Conservation (phyloP, 2,797 vertebrate species). For the Rhodeus uyekii region DNA sequence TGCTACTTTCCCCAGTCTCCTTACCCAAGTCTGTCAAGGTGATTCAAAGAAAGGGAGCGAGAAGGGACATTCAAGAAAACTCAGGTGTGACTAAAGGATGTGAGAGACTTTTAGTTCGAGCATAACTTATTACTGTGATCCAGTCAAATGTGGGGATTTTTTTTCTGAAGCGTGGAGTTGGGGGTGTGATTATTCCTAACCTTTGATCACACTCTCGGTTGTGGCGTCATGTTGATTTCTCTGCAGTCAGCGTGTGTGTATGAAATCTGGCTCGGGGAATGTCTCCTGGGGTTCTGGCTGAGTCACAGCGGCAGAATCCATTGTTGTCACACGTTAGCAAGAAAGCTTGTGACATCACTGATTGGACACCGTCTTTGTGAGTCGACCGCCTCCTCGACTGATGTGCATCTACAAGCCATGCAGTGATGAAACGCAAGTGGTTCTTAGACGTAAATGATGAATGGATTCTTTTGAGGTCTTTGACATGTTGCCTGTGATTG, state of each 20-base stretch:
- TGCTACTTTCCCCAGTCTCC: slow-evolving; percentile 52
- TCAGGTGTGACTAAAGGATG: slow-evolving; percentile 33
- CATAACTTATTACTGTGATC: slow-evolving; percentile 21
- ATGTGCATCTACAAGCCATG: background rate
- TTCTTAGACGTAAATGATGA: background rate
- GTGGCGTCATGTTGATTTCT: slow-evolving; percentile 29
- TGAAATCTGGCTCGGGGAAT: background rate
- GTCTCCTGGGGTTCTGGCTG: slow-evolving; percentile 33
- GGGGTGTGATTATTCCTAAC: slow-evolving; percentile 27
- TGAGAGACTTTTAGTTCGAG: background rate
- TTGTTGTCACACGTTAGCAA: slow-evolving; percentile 33
- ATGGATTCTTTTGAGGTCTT: background rate
- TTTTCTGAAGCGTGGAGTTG: background rate
- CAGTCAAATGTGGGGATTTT: background rate
- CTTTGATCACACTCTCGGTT: slow-evolving; percentile 25
- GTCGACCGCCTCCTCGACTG: background rate
- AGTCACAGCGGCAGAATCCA: slow-evolving; percentile 38
- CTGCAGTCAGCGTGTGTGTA: background rate
- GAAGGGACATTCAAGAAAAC: slow-evolving; percentile 25
- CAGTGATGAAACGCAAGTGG: background rate
- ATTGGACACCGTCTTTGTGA: slow-evolving; percentile 23
- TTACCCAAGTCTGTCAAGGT: slow-evolving; percentile 52
- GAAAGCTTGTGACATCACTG: slow-evolving; percentile 22
- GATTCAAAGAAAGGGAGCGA: slow-evolving; percentile 41
- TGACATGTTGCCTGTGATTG: slow-evolving; percentile 1